A percentile compares a stretch with the other conserved stretches of the same genome.
These are phyloP conservation scores for Helicolenus hilgendorfi DNA, from an alignment of 2,797 vertebrate species.

Conservation along the genomic window DNA sequence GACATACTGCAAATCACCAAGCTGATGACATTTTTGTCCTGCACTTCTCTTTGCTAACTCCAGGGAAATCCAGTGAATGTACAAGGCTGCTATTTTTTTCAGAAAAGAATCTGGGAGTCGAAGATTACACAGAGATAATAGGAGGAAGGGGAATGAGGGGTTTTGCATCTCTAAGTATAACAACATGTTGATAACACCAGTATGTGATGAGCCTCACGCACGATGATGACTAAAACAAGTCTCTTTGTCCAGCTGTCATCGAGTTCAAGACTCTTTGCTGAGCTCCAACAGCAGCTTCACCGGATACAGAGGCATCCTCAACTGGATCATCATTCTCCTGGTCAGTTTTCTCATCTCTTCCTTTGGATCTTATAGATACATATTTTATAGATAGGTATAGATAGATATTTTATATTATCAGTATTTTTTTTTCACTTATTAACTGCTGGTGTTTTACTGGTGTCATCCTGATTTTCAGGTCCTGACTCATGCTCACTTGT, in stretches of 20 bases:
- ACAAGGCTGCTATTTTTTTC: too few species aligned
- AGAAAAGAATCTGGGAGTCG: too few species aligned
- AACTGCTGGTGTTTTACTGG: neutral
- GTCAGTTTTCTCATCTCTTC: conserved; percentile 31
- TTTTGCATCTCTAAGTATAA: too few species aligned
- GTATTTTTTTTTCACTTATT: too few species aligned
- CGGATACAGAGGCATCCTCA: conserved; percentile 79
- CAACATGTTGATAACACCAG: neutral
- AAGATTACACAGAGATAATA: too few species aligned
- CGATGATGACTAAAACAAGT: neutral
- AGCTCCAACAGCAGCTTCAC: conserved; percentile 82
- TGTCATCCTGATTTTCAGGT: conserved; percentile 51
- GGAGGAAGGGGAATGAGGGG: too few species aligned
- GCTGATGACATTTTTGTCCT: too few species aligned
- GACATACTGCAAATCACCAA: neutral
- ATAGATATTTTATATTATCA: too few species aligned
- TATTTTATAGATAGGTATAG: too few species aligned
- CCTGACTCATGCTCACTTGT: conserved; percentile 77
- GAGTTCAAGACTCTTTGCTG: conserved; percentile 78
- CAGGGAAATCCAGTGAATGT: too few species aligned
- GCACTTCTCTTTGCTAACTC: too few species aligned
- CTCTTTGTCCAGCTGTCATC: conserved; percentile 69
- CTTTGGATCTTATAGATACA: too few species aligned
- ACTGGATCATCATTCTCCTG: conserved; percentile 84
- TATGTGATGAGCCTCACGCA: neutral